phyloP scores from a whole-genome alignment of 2,797 vertebrate species.

The Typhlichthys subterraneus region DNA sequence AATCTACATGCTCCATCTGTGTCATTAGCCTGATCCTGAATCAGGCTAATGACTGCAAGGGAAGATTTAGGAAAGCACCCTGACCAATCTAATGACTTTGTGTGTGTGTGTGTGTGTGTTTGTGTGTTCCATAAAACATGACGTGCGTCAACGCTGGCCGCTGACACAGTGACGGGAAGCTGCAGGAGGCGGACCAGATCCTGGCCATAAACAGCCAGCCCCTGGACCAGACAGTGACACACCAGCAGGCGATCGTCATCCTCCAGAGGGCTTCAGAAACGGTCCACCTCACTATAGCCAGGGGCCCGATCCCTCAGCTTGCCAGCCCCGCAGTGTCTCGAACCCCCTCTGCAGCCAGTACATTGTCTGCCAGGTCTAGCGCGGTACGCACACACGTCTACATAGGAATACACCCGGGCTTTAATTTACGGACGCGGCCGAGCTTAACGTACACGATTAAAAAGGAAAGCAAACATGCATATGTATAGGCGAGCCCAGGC shows the following conservation, averaged over 20 bases:
- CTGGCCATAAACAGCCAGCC: conserved; percentile 91
- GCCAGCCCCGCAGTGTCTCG: conserved; percentile 88
- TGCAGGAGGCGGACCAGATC: conserved; percentile 96
- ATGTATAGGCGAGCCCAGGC: not conserved
- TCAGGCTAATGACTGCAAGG: not conserved
- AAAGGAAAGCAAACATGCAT: not conserved
- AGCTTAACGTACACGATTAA: not conserved
- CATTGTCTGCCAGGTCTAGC: conserved; percentile 90
- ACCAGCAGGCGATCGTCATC: conserved; percentile 93
- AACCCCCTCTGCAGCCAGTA: conserved; percentile 93
- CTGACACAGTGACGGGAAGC: conserved; percentile 86
- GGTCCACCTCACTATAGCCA: conserved; percentile 88
- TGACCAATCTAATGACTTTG: not conserved
- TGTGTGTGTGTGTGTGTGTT: not conserved
- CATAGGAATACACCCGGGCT: not conserved
- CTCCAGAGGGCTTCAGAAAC: conserved; percentile 90
- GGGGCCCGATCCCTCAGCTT: conserved; percentile 86
- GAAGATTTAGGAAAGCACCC: not conserved
- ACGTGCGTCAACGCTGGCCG: too few species aligned
- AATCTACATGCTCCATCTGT: not conserved
- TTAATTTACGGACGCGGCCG: not conserved
- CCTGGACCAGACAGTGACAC: conserved; percentile 91
- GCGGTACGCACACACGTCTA: conserved; percentile 71
- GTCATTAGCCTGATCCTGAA: not conserved
- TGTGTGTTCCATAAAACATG: too few species aligned